Evolutionary conservation across 2,888 invertebrate genomes (phyloP), one percentile per base, ranked within the genome.

Genomic region (Cotesia congregata): DNA sequence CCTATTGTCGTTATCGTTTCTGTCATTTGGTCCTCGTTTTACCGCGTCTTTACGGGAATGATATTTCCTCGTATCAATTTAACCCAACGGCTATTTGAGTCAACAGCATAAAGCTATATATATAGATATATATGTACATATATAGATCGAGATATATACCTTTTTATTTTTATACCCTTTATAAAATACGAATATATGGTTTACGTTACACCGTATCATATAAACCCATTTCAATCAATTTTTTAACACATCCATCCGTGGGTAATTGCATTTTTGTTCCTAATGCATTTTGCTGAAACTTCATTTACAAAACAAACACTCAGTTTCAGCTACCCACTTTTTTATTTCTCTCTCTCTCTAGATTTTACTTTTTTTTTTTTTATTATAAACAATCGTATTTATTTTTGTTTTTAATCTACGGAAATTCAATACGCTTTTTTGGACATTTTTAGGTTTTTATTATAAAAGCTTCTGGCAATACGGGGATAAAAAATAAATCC

Each of bases 31-130:
- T 41, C 77, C 30, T 69, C 20, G 64, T 69, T 77, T 77, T 76
- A 71, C 76, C 74, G 76, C 73, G 74, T 75, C 75, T 70, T 74
- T 79, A 77, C 78, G 74, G 64, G 72, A 77, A 76, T 80, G 76
- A 75, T 79, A 80, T 81, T 77, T 78, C 72, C 74, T 79, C 81
- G 74, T 79, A 81, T 79, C 81, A 81, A 80, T 81, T 79, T 80
- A 79, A 81, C 77, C 50, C 50, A 50, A 50, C 12, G 50, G 50
- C 50, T 50, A 78, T 80, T 72, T 74, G 74, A 80, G 80, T 79
- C 81, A 78, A 77, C 72, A 72, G 77, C 78, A 79, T 30, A 30
- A 30, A 30, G 30, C 30, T 30, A 30, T 30, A 0, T 30, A 30
- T 20, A 20, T 20, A 20, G 2, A 30, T 30, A 30, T 30, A 30